These are phyloP conservation scores for Lithophane semibrunnea DNA, from an alignment of 2,888 invertebrate species.

Conservation along the genomic window DNA sequence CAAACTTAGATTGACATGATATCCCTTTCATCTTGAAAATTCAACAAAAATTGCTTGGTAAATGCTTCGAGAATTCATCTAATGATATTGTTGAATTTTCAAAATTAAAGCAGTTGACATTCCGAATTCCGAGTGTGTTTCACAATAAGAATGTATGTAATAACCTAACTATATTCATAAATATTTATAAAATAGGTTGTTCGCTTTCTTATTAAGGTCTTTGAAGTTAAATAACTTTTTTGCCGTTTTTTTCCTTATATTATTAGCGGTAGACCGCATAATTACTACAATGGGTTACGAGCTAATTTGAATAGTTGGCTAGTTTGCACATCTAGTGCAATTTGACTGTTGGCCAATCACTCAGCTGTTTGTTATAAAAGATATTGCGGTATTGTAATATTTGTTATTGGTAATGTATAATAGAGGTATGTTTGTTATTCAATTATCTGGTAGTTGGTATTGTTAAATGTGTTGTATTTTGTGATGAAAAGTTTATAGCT, in stretches of 20 bases:
- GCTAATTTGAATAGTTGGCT: constrained; percentile 57
- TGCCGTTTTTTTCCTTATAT: constrained; percentile 47
- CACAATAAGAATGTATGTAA: background rate
- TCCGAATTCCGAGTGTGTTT: background rate
- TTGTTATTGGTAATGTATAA: constrained; percentile 32
- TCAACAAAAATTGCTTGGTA: background rate
- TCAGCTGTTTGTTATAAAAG: constrained; percentile 37
- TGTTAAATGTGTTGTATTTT: background rate
- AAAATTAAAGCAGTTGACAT: too few species aligned
- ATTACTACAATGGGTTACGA: constrained; percentile 57
- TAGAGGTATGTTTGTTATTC: constrained; percentile 30
- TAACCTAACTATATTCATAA: background rate
- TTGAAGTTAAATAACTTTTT: constrained; percentile 49
- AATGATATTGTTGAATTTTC: too few species aligned
- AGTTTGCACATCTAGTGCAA: constrained; percentile 68
- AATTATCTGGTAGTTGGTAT: background rate
- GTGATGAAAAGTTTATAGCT: background rate
- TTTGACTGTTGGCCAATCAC: constrained; percentile 49
- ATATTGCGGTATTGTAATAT: constrained; percentile 50
- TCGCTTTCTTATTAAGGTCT: constrained; percentile 30
- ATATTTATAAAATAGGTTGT: constrained; percentile 1
- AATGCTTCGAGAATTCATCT: too few species aligned
- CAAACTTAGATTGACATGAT: background rate
- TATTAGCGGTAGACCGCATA: constrained; percentile 66
- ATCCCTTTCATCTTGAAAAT: background rate